Evolutionary conservation across 1,140 invertebrate genomes (phyloP), one percentile per base, ranked within the genome.

Genomic region (Epicauta chinensis): DNA sequence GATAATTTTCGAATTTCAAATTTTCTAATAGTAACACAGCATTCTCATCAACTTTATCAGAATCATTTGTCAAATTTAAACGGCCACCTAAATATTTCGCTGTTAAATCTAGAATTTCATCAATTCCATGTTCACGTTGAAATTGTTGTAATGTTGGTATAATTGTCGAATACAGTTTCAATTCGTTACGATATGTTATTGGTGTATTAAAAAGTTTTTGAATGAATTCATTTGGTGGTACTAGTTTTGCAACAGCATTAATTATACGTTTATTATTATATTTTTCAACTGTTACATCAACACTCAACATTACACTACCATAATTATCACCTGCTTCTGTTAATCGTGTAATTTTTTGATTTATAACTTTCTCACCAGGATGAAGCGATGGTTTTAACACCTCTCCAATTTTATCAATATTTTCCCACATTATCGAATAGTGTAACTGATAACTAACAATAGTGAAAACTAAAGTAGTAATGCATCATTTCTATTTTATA

Each of bases 251-350:
- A 13, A 81, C 76, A 1, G 77, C 30, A 16, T 61, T 14, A n/a
- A 60, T 9, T 0, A 76, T 30, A 51, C 75, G 64, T n/a, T 74
- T 44, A 0, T 69, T 62, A 11, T 68, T 61, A 3, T 57, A 38
- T 16, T 64, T 44, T 46, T 37, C 17, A 11, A 59, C 29, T 16
- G 9, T 59, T 30, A 62, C 11, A 39, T 55, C 53, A 3, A 81
- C 69, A 6, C 66, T 66, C 11, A 77, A 56, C 52, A 81, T 77
- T 0, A 72, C 59, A 60, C 79, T 80, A 2, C 77, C 78, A 56
- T 78, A 81, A 68, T 81, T 81, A 55, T 81, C 78, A 2, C 78
- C 78, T 0, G 73, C 72, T 30, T 74, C 75, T 7, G 77, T 80
- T 13, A 80, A 50, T 47, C 67, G 66, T 2, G 34, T 52, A n/a